Conservation (phyloP, 2,113 vertebrate species). For the Melanotaenia duboulayi region DNA sequence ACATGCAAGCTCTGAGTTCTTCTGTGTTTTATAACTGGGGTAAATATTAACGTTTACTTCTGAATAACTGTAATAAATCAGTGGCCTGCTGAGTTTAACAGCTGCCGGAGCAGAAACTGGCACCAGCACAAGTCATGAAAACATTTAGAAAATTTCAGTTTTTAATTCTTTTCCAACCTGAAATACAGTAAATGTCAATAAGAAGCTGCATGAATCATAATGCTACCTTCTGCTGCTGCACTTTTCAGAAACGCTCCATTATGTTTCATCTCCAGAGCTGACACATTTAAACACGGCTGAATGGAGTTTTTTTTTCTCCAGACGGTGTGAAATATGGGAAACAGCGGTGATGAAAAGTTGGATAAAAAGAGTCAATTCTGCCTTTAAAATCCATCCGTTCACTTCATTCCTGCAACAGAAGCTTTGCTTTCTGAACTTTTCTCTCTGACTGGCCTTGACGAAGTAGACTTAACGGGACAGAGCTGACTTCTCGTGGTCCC, state of each 20-base stretch:
- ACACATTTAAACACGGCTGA: neutral
- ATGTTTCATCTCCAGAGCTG: neutral
- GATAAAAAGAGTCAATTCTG: neutral
- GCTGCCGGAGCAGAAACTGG: neutral
- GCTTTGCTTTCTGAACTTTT: slow-evolving; percentile 1
- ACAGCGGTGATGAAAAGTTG: slow-evolving; percentile 11
- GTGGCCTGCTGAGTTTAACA: neutral
- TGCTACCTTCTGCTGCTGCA: neutral
- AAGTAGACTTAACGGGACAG: neutral
- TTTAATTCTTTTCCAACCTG: neutral
- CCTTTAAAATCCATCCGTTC: neutral
- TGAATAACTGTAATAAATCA: neutral
- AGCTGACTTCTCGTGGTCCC: neutral
- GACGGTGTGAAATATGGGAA: slow-evolving; percentile 7
- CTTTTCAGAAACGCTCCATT: neutral
- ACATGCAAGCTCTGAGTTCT: neutral
- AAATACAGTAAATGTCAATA: neutral
- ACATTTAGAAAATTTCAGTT: neutral
- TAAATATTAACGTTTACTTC: neutral
- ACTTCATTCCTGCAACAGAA: neutral
- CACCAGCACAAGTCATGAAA: neutral
- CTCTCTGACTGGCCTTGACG: fast-evolving
- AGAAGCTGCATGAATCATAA: neutral
- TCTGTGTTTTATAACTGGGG: neutral
- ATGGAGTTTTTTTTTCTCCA: slow-evolving; percentile 8